These are phyloP conservation scores for Stegana nigrithorax DNA, from an alignment of 2,888 invertebrate genomes.

Conservation along the genomic window DNA sequence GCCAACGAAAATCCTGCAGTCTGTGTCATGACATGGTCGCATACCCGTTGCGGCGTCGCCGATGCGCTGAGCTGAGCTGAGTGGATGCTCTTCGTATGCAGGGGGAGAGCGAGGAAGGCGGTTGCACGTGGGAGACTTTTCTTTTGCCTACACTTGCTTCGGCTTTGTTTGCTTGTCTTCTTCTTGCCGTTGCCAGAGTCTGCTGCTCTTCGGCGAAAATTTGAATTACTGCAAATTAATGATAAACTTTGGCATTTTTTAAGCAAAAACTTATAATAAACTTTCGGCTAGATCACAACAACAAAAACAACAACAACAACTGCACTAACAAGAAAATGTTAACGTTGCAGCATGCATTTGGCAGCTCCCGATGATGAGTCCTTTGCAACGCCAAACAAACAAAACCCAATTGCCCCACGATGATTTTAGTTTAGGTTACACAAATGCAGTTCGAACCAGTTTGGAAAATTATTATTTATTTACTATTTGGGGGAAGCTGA, in stretches of 20 bases:
- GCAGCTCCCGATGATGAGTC: no score
- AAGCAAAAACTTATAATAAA: constrained; percentile 4
- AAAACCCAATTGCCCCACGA: no score
- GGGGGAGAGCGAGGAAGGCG: not conserved
- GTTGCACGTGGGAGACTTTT: not conserved
- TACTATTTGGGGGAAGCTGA: no score
- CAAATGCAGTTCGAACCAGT: no score
- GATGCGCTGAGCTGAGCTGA: not conserved
- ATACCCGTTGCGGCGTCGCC: not conserved
- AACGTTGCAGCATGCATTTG: not conserved
- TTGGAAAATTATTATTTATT: no score
- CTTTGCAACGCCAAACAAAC: no score
- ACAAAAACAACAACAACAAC: not conserved
- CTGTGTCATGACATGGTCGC: not conserved
- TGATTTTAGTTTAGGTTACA: no score
- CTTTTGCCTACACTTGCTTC: not conserved
- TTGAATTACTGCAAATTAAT: constrained; percentile 10
- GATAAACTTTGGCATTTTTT: constrained; percentile 8
- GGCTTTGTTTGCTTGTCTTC: not conserved
- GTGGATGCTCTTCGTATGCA: not conserved
- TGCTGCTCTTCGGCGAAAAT: not conserved
- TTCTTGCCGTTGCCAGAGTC: not conserved
- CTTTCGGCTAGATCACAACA: not conserved
- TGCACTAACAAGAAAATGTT: not conserved
- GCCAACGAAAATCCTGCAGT: not conserved